A percentile compares a stretch with the other conserved stretches of the same genome.
Conservation (phyloP, 2,797 vertebrate genomes). For the Onychomys leucogaster region DNA sequence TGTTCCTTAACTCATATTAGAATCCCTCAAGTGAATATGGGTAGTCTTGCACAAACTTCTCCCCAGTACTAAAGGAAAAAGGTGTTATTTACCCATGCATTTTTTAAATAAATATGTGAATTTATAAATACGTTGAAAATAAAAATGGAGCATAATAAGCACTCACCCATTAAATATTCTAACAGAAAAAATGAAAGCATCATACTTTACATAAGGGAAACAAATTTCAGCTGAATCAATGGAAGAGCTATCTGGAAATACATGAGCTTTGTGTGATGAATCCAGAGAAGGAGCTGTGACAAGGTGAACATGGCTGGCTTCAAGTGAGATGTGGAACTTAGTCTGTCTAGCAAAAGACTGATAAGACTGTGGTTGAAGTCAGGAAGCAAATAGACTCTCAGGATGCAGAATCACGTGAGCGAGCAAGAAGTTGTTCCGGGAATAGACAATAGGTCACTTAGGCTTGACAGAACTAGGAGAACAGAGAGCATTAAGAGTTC, state of each 20-base stretch:
- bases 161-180: neutral
- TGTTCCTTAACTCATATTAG: neutral
- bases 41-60: neutral
- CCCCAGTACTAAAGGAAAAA: neutral
- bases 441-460: neutral
- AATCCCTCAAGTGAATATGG: neutral
- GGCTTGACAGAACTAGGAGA: neutral
- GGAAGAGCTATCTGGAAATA: neutral
- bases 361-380: neutral
- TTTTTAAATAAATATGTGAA: neutral
- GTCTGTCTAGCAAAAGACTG: neutral
- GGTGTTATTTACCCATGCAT: neutral
- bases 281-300: neutral
- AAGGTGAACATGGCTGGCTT: neutral
- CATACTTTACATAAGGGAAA: neutral
- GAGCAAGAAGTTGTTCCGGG: neutral
- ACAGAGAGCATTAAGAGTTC: neutral
- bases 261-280: too few relatives aligned
- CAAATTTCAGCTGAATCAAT: neutral
- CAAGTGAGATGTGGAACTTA: neutral
- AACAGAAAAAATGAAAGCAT: neutral
- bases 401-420: neutral
- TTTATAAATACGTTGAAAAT: neutral
- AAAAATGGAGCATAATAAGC: neutral
- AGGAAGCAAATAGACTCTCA: neutral